Evolutionary conservation across 2,797 vertebrate genomes (phyloP).

Genomic region (Chelidonichthys spinosus): DNA sequence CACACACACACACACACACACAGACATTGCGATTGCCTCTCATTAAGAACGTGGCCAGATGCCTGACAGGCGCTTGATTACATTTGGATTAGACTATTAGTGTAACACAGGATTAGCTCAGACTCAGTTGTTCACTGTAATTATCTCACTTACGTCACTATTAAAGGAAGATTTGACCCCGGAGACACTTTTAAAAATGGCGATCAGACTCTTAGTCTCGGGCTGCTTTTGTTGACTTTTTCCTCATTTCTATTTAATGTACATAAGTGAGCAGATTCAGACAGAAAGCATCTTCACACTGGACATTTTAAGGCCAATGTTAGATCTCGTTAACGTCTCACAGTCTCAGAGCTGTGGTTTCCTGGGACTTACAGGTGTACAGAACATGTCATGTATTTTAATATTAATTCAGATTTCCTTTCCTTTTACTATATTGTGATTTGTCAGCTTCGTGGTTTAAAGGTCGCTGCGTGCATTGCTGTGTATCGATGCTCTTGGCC

Average conservation of each 20-base stretch:
- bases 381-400: too few species aligned
- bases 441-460: neutral
- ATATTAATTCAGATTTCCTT: neutral
- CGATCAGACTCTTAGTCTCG: neutral
- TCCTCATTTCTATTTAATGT: too few species aligned
- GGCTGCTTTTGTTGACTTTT: neutral
- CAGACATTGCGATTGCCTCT: conserved; percentile 20
- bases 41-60: conserved; percentile 68
- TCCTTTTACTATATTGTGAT: neutral
- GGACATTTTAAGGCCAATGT: too few species aligned
- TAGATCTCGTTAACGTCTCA: too few species aligned
- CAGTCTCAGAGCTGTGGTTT: neutral
- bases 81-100: conserved; percentile 68
- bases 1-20: conserved; percentile 40
- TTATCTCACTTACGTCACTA: conserved; percentile 37
- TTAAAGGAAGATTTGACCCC: neutral
- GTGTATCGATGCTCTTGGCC: neutral
- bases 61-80: conserved; percentile 64
- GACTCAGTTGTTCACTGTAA: conserved; percentile 46
- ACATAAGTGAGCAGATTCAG: neutral
- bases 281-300: neutral
- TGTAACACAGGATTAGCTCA: conserved; percentile 53
- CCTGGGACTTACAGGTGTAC: neutral
- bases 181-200: neutral
- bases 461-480: neutral